Evolutionary conservation across 2,888 invertebrate species (phyloP).

Genomic region (Euzetes globulus): DNA sequence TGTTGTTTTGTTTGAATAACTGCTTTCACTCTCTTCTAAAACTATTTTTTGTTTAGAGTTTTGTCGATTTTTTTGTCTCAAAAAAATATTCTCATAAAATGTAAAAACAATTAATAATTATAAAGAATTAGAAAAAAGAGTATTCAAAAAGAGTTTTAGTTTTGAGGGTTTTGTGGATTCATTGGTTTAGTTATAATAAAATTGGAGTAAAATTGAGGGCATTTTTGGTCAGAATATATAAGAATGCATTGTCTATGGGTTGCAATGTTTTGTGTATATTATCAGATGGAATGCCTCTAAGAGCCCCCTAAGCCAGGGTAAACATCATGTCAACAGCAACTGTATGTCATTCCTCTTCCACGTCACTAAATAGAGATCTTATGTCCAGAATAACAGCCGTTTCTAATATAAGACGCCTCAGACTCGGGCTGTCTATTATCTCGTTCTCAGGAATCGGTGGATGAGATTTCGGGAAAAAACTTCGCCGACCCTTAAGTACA

Average conservation of each 20-base stretch:
- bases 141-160: neutral
- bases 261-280: neutral
- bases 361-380: constrained; percentile 60
- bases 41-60: neutral
- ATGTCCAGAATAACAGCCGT: constrained; percentile 76
- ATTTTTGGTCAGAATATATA: constrained; percentile 3
- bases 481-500: constrained; percentile 56
- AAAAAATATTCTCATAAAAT: constrained; percentile 14
- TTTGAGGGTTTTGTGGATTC: neutral
- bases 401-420: constrained; percentile 60
- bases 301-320: constrained; percentile 16
- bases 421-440: constrained; percentile 70
- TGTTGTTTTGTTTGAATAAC: neutral
- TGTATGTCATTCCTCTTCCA: constrained; percentile 43
- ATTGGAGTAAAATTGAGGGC: constrained; percentile 11
- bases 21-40: constrained; percentile 15
- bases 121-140: constrained; percentile 7
- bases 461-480: constrained; percentile 74
- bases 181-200: neutral
- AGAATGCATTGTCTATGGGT: neutral
- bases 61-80: neutral
- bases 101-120: constrained; percentile 12
- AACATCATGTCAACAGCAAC: constrained; percentile 32
- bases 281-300: neutral
- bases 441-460: constrained; percentile 80